These are phyloP conservation scores for Lasioglossum lativentre DNA, from an alignment of 2,888 invertebrate genomes.

Conservation along the genomic window DNA sequence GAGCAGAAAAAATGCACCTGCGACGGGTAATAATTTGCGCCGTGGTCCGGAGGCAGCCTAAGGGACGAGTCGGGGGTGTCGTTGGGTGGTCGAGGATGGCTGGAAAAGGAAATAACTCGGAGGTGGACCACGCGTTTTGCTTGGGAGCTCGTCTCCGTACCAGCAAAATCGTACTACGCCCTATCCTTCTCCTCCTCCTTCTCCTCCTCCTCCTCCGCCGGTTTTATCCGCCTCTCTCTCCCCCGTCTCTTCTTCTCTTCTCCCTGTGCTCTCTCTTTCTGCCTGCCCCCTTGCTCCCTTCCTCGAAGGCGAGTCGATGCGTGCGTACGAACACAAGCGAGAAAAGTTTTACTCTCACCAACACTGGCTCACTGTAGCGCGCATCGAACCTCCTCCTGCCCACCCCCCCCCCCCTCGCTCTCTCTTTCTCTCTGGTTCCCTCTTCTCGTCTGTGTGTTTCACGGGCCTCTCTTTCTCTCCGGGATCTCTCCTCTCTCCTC, in stretches of 20 bases:
- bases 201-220: slow-evolving; percentile 59
- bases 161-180: slow-evolving; percentile 76
- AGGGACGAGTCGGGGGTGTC: slow-evolving; percentile 52
- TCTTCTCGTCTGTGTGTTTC: neutral
- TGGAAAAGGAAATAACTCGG: slow-evolving; percentile 80
- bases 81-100: slow-evolving; percentile 57
- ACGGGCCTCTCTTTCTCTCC: neutral
- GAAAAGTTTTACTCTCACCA: slow-evolving; percentile 84
- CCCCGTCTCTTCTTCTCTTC: slow-evolving; percentile 47
- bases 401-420: slow-evolving; percentile 28
- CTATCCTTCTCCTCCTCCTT: slow-evolving; percentile 69
- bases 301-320: slow-evolving; percentile 77
- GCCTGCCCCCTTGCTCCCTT: slow-evolving; percentile 56
- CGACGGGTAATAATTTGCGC: slow-evolving; percentile 81
- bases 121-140: slow-evolving; percentile 81
- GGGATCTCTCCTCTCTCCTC: slow-evolving; percentile 72
- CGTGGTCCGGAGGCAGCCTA: slow-evolving; percentile 73
- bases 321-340: slow-evolving; percentile 80
- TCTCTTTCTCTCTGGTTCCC: slow-evolving; percentile 45
- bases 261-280: slow-evolving; percentile 51
- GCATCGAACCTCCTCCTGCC: slow-evolving; percentile 70
- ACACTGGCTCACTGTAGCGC: slow-evolving; percentile 73
- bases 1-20: slow-evolving; percentile 80
- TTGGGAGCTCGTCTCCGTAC: slow-evolving; percentile 78
- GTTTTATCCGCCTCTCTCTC: slow-evolving; percentile 60